A percentile compares a stretch with the other conserved stretches of the same genome.
These are phyloP conservation scores for Ovibos moschatus DNA, from an alignment of 2,113 vertebrate species.

Conservation along the genomic window DNA sequence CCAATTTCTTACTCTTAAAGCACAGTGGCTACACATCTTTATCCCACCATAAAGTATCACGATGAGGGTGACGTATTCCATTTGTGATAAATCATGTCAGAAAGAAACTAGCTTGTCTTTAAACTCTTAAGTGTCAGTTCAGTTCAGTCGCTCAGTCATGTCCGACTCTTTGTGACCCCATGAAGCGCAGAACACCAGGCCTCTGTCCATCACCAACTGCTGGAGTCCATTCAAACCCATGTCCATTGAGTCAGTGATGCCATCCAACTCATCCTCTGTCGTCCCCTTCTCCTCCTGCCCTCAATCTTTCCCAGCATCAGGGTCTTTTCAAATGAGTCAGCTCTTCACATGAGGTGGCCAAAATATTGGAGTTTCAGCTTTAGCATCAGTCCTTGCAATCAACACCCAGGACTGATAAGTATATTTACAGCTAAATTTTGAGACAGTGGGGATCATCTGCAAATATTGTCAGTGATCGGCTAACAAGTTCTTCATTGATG, in stretches of 20 bases:
- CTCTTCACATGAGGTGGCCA: background rate
- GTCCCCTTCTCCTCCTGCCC: background rate
- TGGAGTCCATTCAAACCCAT: background rate
- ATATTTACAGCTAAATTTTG: slow-evolving; percentile 25
- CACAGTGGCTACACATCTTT: slow-evolving; percentile 37
- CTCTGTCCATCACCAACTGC: background rate
- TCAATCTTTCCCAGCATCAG: background rate
- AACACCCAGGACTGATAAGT: background rate
- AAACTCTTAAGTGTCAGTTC: slow-evolving; percentile 11
- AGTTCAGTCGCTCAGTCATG: background rate
- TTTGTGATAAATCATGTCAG: slow-evolving; percentile 8
- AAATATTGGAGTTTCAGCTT: background rate
- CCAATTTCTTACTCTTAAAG: slow-evolving; percentile 26
- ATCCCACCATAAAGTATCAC: background rate
- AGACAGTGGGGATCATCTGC: background rate
- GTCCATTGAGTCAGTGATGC: background rate
- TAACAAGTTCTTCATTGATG: background rate
- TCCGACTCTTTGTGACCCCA: background rate
- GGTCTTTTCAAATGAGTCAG: background rate
- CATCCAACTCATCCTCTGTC: background rate
- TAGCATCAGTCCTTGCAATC: background rate
- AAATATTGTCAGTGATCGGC: background rate
- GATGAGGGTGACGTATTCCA: background rate
- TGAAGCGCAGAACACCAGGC: background rate
- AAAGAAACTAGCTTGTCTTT: slow-evolving; percentile 44